Evolutionary conservation across 2,113 vertebrate species (phyloP).

Genomic region (Percina caprodes): DNA sequence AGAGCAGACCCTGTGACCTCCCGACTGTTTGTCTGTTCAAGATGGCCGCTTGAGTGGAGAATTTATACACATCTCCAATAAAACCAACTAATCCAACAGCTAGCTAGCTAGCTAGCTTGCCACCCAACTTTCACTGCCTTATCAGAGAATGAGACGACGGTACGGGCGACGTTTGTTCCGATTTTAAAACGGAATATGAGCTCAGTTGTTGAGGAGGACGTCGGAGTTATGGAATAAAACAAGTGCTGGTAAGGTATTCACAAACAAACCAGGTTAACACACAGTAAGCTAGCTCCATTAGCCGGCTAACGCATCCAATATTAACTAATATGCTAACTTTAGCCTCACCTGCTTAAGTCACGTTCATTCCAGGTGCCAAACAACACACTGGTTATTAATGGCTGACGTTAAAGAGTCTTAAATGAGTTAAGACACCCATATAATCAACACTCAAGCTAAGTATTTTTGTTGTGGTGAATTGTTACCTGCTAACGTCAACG

Average conservation of each 20-base stretch:
- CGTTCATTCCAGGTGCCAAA: neutral
- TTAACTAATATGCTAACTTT: constrained; percentile 29
- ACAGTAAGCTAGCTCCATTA: constrained; percentile 36
- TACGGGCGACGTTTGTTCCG: neutral
- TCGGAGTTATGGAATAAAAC: constrained; percentile 59
- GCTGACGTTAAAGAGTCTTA: neutral
- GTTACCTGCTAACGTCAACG: constrained; percentile 1
- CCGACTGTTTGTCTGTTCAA: constrained; percentile 54
- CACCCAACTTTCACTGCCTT: neutral
- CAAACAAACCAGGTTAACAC: constrained; percentile 17
- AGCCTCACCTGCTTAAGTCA: constrained; percentile 10
- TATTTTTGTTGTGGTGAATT: constrained; percentile 2
- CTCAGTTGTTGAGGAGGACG: neutral
- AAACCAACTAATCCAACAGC: constrained; percentile 47
- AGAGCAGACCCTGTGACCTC: constrained; percentile 48
- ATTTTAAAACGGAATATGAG: neutral
- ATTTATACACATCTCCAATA: constrained; percentile 26
- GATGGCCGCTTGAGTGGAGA: constrained; percentile 68
- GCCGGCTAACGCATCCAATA: constrained; percentile 33
- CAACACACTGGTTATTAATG: neutral
- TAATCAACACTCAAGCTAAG: neutral
- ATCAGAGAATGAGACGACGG: neutral
- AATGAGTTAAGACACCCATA: neutral
- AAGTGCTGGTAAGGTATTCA: constrained; percentile 43
- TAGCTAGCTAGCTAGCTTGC: neutral